Conservation (phyloP, 1,140 invertebrate genomes). For the Drosophila guanche region DNA sequence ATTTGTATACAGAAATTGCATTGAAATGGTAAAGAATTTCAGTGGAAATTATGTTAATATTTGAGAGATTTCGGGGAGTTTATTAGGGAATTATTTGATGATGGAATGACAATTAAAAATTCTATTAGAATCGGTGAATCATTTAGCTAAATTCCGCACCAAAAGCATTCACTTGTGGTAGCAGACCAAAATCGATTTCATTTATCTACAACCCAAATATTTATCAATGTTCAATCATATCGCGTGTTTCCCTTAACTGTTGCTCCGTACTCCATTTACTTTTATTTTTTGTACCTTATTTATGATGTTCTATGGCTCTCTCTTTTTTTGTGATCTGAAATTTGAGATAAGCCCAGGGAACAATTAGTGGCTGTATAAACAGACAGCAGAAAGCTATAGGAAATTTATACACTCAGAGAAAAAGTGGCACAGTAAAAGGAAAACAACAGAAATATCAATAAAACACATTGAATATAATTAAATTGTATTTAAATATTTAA, state of each 20-base stretch:
- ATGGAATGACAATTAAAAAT: too few relatives aligned
- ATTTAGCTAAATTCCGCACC: too few relatives aligned
- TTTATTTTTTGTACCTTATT: constrained; percentile 19
- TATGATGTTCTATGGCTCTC: constrained; percentile 4
- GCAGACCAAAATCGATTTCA: too few relatives aligned
- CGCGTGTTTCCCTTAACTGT: constrained; percentile 8
- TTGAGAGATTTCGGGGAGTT: too few relatives aligned
- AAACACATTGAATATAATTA: too few relatives aligned
- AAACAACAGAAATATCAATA: neutral
- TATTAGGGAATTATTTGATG: too few relatives aligned
- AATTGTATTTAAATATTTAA: too few relatives aligned
- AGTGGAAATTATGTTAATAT: too few relatives aligned
- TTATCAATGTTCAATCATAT: constrained; percentile 5
- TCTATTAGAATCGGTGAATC: too few relatives aligned
- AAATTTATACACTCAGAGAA: too few relatives aligned
- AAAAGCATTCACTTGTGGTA: too few relatives aligned
- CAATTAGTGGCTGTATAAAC: constrained; percentile 76
- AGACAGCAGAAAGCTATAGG: constrained; percentile 30
- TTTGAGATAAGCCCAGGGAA: constrained; percentile 69
- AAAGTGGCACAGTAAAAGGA: constrained; percentile 4
- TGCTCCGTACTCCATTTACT: neutral
- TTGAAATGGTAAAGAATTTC: too few relatives aligned
- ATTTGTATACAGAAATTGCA: neutral
- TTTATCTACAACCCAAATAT: constrained; percentile 1
- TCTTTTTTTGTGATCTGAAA: constrained; percentile 63